Base-by-base conservation (phyloP, 2,113 vertebrate species). In the Rhabdomys dilectus region DNA sequence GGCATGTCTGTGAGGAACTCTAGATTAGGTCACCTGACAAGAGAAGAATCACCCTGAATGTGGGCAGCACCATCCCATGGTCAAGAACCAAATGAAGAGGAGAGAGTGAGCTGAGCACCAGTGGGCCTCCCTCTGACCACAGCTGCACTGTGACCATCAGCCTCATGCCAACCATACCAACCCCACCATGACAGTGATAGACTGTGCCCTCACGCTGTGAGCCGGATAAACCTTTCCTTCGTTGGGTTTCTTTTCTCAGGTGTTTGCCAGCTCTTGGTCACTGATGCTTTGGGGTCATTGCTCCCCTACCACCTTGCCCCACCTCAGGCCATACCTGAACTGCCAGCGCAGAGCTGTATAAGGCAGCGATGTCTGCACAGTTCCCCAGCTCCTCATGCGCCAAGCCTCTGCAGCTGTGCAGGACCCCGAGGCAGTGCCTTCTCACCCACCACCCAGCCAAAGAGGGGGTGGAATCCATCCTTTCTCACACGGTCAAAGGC, bases 351-450 rank as follows among this genome's bases (percentile, higher is more conserved):
- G 87, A 42, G 2, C 24, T 84, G n/a, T 17, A 29, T 24, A 26
- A 29, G 22, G 60, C 39, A 31, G 58, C 8, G 8, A 39, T 62
- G n/a, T 95, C 92, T 53, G 76, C 3, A 7, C 60, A 39, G 70
- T 3, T 24, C 66, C 85, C 36, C 0, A 60, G 24, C 48, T 82
- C 93, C 88, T 31, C 97, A 97, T 85, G 88, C 96, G 95, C 45
- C 60, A 82, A 91, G 98, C 96, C 97, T 96, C 29, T 22, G 97
- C 97, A 97, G 96, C 97, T 98, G 96, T 96, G 96, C 95, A 91
- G 97, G 95, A 89, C 93, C 66, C 96, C 87, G 88, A 81, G 45
- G 72, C 51, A 0, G 53, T 29, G 45, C 76, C 51, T 53, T 1
- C 73, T 2, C 11, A 7, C 77, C 0, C 8, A 5, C 77, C 0